Conservation (phyloP, 2,797 vertebrate genomes). For the Protosalanx chinensis region DNA sequence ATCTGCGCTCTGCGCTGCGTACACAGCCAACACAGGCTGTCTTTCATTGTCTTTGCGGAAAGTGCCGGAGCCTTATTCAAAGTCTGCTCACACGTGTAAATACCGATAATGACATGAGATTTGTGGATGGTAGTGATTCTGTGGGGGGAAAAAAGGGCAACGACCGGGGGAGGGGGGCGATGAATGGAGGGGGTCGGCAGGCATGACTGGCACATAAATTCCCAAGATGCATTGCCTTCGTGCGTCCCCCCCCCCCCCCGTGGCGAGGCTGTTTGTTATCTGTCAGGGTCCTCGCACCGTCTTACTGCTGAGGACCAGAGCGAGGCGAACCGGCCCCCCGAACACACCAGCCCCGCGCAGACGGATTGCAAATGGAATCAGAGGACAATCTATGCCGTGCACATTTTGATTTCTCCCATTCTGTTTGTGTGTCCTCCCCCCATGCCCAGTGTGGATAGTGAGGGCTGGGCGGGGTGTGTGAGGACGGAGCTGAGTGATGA, state of each 20-base stretch:
- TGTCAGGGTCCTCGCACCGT: constrained; percentile 48
- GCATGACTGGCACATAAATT: constrained; percentile 48
- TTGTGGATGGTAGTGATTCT: constrained; percentile 41
- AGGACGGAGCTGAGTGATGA: constrained; percentile 22
- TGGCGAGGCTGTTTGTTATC: constrained; percentile 64
- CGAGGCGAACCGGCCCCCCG: constrained; percentile 48
- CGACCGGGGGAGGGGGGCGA: constrained; percentile 27
- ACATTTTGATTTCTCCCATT: constrained; percentile 17
- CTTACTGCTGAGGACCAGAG: constrained; percentile 37
- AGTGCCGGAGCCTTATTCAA: constrained; percentile 31
- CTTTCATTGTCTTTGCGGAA: constrained; percentile 45
- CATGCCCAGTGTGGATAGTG: constrained; percentile 10
- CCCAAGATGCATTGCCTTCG: constrained; percentile 60
- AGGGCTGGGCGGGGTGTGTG: constrained; percentile 9
- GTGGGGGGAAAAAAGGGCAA: constrained; percentile 42
- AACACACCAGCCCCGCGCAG: constrained; percentile 22
- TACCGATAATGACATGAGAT: constrained; percentile 56
- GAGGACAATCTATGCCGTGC: constrained; percentile 26
- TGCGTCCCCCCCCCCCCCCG: constrained; percentile 47
- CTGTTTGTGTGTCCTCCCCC: constrained; percentile 8
- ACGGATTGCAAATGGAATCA: constrained; percentile 26
- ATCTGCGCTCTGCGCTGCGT: constrained; percentile 43
- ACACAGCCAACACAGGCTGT: constrained; percentile 37
- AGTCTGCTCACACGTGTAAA: constrained; percentile 45
- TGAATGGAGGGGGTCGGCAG: background rate